These are phyloP conservation scores for Phymorhynchus buccinoides DNA, from an alignment of 1,140 invertebrate species.

Conservation along the genomic window DNA sequence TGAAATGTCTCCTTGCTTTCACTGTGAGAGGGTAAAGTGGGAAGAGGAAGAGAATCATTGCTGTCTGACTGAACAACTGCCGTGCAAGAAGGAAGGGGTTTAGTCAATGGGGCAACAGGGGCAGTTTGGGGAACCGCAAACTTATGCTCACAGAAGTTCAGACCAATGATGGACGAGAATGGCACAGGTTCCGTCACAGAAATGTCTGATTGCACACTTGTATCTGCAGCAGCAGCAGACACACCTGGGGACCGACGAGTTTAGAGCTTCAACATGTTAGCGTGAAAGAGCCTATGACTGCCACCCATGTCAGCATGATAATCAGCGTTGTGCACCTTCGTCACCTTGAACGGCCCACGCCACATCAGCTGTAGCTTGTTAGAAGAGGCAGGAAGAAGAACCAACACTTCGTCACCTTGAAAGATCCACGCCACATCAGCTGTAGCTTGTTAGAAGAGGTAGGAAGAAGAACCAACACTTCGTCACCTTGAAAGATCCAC, in stretches of 20 bases:
- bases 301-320: not conserved
- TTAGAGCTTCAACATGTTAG: not conserved
- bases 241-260: not conserved
- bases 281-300: not conserved
- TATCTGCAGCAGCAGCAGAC: not conserved
- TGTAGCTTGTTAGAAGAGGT: no score
- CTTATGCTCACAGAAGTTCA: not conserved
- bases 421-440: no score
- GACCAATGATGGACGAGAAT: not conserved
- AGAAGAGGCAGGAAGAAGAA: no score
- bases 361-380: no score
- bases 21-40: not conserved
- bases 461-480: no score
- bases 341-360: constrained; percentile 43
- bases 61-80: not conserved
- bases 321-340: not conserved
- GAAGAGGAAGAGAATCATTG: not conserved
- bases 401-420: no score
- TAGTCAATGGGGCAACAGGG: no score
- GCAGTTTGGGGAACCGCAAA: no score
- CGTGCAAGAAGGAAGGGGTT: no score
- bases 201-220: no score
- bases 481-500: no score
- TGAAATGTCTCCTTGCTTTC: not conserved
- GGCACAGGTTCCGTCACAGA: not conserved